phyloP scores from a whole-genome alignment of 2,113 vertebrate species.

The Dendrocopos noguchii region DNA sequence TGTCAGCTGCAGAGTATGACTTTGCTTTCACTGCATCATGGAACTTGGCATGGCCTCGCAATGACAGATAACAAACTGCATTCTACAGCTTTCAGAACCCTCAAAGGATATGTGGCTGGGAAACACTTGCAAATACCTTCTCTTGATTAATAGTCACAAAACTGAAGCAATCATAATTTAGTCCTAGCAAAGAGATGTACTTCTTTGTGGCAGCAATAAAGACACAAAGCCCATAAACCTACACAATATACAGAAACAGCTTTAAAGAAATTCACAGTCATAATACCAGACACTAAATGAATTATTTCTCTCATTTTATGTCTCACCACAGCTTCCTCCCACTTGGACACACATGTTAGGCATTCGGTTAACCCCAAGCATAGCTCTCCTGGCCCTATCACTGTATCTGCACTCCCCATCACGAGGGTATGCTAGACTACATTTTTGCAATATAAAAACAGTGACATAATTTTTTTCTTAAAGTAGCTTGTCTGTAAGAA shows the following conservation, averaged over 20 bases:
- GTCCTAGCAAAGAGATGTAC: constrained; percentile 30
- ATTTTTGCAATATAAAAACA: constrained; percentile 65
- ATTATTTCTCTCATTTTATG: constrained; percentile 62
- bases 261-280: constrained; percentile 44
- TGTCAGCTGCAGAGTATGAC: constrained; percentile 34
- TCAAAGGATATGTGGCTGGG: constrained; percentile 41
- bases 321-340: constrained; percentile 73
- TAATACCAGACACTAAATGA: constrained; percentile 57
- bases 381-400: constrained; percentile 31
- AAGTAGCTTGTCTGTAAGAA: constrained; percentile 9
- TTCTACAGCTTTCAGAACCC: constrained; percentile 54
- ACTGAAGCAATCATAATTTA: constrained; percentile 51
- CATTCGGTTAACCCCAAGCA: constrained; percentile 53
- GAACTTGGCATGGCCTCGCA: constrained; percentile 32
- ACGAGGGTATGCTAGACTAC: background rate
- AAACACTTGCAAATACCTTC: constrained; percentile 49
- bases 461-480: constrained; percentile 68
- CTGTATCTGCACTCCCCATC: constrained; percentile 62
- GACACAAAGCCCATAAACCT: constrained; percentile 7
- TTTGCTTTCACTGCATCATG: constrained; percentile 53
- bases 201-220: constrained; percentile 32
- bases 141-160: constrained; percentile 38
- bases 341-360: constrained; percentile 69
- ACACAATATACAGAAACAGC: constrained; percentile 24
- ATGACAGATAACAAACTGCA: constrained; percentile 33